Conservation (phyloP, 2,888 invertebrate species). For the Allacma fusca region DNA sequence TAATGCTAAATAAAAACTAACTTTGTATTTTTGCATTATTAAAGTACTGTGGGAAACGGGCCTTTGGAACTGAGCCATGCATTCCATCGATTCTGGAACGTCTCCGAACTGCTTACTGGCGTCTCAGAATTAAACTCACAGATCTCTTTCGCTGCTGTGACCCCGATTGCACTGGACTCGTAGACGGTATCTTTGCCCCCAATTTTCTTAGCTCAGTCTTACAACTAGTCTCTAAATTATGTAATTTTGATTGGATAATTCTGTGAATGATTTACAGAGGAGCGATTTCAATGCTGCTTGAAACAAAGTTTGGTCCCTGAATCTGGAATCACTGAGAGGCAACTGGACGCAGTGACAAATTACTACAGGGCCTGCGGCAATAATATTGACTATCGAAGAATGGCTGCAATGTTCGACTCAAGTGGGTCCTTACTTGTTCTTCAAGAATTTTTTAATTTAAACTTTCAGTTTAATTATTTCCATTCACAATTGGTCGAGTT, state of each 20-base stretch:
- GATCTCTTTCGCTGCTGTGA: slow-evolving; percentile 60
- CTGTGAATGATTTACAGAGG: slow-evolving; percentile 50
- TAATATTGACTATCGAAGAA: slow-evolving; percentile 59
- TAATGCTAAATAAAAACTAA: too few relatives aligned
- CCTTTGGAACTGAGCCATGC: slow-evolving; percentile 60
- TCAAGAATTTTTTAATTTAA: not conserved
- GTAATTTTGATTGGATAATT: too few relatives aligned
- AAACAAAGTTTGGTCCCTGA: slow-evolving; percentile 59
- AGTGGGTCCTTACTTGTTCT: slow-evolving; percentile 54
- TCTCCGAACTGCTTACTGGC: slow-evolving; percentile 59
- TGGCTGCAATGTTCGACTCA: slow-evolving; percentile 61
- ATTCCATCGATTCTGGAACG: slow-evolving; percentile 60
- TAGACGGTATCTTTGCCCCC: slow-evolving; percentile 47
- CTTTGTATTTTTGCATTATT: slow-evolving; percentile 29
- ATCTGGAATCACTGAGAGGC: slow-evolving; percentile 58
- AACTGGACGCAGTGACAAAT: slow-evolving; percentile 59
- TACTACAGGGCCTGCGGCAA: slow-evolving; percentile 59
- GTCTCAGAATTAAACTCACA: slow-evolving; percentile 57
- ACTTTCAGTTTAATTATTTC: not conserved
- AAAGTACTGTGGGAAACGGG: slow-evolving; percentile 59
- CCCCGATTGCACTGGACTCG: slow-evolving; percentile 57
- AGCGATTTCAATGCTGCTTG: slow-evolving; percentile 58
- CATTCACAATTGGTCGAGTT: too few relatives aligned
- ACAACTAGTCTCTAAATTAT: too few relatives aligned
- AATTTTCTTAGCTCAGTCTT: too few relatives aligned